Conservation (phyloP, 1,140 invertebrate genomes). For the Theocolax elegans region DNA sequence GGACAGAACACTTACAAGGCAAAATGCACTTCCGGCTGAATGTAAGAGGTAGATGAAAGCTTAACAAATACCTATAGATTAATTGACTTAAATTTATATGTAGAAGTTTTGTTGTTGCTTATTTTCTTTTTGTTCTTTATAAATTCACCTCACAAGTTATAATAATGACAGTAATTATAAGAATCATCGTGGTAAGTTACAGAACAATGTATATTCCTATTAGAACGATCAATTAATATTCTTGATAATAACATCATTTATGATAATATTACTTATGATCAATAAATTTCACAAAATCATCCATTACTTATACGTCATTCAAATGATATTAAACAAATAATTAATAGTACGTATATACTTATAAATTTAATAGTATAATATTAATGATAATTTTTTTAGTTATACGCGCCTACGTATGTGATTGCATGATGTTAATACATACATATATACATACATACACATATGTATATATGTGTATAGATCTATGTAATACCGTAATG, state of each 20-base stretch:
- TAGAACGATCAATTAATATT: too few species aligned
- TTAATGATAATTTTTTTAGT: too few species aligned
- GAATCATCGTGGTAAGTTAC: not conserved
- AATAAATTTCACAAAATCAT: not conserved
- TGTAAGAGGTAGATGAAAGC: slow-evolving; percentile 33
- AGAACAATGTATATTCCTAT: too few species aligned
- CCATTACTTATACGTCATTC: too few species aligned
- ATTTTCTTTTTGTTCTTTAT: not conserved
- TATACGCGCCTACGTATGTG: too few species aligned
- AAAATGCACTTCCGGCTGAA: slow-evolving; percentile 26
- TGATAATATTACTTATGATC: not conserved
- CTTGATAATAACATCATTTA: not conserved
- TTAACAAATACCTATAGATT: slow-evolving; percentile 26
- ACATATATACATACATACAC: too few species aligned
- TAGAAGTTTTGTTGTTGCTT: not conserved
- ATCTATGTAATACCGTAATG: too few species aligned
- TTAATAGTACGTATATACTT: too few species aligned
- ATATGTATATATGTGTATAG: too few species aligned
- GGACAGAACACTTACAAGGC: slow-evolving; percentile 29
- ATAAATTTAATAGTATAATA: too few species aligned
- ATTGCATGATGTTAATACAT: too few species aligned
- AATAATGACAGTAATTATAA: slow-evolving; percentile 3
- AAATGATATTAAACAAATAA: too few species aligned
- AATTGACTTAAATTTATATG: slow-evolving; percentile 34
- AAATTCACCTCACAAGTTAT: slow-evolving; percentile 16